Evolutionary conservation across 2,797 vertebrate species (phyloP).

Genomic region (Sebastes reedi): DNA sequence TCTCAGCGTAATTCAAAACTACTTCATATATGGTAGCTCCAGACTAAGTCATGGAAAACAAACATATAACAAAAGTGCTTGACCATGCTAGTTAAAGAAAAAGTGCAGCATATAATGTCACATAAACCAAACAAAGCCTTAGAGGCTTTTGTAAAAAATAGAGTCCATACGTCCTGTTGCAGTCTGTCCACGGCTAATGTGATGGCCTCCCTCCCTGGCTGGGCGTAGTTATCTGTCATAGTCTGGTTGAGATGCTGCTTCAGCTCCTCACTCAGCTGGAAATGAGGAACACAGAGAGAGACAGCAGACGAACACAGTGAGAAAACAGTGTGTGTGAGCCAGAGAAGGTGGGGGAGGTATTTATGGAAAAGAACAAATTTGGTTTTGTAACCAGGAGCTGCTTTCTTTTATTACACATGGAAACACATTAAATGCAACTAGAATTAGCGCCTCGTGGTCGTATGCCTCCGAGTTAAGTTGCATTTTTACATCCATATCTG

Average conservation of each 20-base stretch:
- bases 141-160: not conserved
- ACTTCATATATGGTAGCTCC: not conserved
- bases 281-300: not conserved
- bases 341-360: not conserved
- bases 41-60: not conserved
- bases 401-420: not conserved
- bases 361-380: not conserved
- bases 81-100: not conserved
- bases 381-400: not conserved
- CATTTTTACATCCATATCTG: not conserved
- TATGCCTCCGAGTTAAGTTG: not conserved
- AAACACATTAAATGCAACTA: not conserved
- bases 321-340: not conserved
- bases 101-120: not conserved
- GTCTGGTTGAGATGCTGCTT: conserved; percentile 87
- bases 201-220: conserved; percentile 80
- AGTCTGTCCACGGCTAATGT: conserved; percentile 86
- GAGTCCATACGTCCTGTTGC: conserved; percentile 86
- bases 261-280: conserved; percentile 88
- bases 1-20: not conserved
- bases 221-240: conserved; percentile 85
- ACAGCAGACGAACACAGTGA: not conserved
- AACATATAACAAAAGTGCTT: not conserved
- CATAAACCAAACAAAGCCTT: conserved; percentile 4
- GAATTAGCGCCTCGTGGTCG: not conserved